Evolutionary conservation across 2,888 invertebrate genomes (phyloP).

Genomic region (Drosophila kuntzei): DNA sequence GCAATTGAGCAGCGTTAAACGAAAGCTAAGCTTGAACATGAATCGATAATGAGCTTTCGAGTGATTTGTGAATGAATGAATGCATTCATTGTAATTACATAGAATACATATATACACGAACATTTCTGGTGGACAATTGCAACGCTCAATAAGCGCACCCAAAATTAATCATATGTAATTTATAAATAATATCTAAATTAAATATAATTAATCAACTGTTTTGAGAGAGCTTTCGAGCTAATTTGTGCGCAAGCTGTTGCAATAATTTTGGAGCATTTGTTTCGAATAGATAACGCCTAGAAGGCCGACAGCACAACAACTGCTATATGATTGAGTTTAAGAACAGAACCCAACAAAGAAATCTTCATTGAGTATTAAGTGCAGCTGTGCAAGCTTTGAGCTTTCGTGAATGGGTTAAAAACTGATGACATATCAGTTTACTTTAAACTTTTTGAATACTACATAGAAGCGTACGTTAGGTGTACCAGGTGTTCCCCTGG

Average conservation of each 20-base stretch:
- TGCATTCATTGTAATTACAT: slow-evolving; percentile 63
- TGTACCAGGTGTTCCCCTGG: slow-evolving; percentile 41
- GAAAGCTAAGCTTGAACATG: slow-evolving; percentile 71
- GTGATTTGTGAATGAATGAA: slow-evolving; percentile 25
- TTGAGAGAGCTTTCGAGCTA: slow-evolving; percentile 24
- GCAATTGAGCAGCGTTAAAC: slow-evolving; percentile 60
- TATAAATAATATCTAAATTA: slow-evolving; percentile 1
- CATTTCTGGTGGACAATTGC: slow-evolving; percentile 33
- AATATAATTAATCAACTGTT: slow-evolving; percentile 30
- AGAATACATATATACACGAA: slow-evolving; percentile 74
- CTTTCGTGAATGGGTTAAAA: slow-evolving; percentile 45
- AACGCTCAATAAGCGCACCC: slow-evolving; percentile 41
- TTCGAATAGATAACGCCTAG: slow-evolving; percentile 19
- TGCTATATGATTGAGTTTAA: slow-evolving; percentile 25
- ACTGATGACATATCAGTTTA: slow-evolving; percentile 36
- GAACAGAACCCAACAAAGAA: slow-evolving; percentile 10
- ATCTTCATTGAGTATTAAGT: slow-evolving; percentile 38
- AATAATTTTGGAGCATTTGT: slow-evolving; percentile 24
- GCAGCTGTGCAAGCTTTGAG: slow-evolving; percentile 70
- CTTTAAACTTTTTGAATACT: slow-evolving; percentile 25
- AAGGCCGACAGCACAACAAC: slow-evolving; percentile 55
- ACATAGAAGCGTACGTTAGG: slow-evolving; percentile 51
- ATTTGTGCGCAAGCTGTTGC: slow-evolving; percentile 42
- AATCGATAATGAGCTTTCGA: slow-evolving; percentile 30
- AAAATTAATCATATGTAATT: slow-evolving; percentile 28